Base-by-base conservation (phyloP, 2,113 vertebrate genomes). In the Beaufortia kweichowensis region DNA sequence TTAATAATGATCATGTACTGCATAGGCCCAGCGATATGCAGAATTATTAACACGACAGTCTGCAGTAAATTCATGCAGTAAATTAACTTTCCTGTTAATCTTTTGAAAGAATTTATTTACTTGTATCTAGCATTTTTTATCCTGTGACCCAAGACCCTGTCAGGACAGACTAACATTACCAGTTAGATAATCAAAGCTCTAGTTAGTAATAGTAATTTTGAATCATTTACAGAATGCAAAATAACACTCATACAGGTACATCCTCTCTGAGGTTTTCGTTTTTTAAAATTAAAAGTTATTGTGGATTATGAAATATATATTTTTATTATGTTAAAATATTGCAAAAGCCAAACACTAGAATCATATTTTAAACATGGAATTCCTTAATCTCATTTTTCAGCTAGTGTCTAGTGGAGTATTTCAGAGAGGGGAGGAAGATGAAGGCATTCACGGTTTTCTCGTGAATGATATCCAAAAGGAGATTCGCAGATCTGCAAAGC, bases 351-450 rank as follows among this genome's bases (percentile, higher is more conserved):
- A n/a, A n/a, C n/a, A 64, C 4, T 6, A 55, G 33, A 55, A 23
- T 29, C 24, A 3, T 67, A 67, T 33, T 55, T 33, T 19, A 35
- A 21, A 6, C 19, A 7, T 31, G 8, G 15, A 19, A 65, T n/a
- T 24, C 0, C 17, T 8, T 0, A 2, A 2, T 19, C 0, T 78
- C 6, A 26, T 71, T 19, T 83, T 62, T 15, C 81, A 99, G 97
- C 86, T 99, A 82, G 95, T 95, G 86, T 95, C 97, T 48, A 96
- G 95, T 90, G 97, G 97, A 43, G 92, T 99, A 83, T 98, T 94
- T 91, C 96, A 99, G 85, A 93, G 94, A 56, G 97, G 97, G 19
- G 65, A 93, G 84, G 96, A 99, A 83, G 68, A 89, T 71, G 94
- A 99, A 88, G 97, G 95, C 31, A 82, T 99, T 39, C 92, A 94